Conservation (phyloP, 2,888 invertebrate genomes). For the Protonemura montana region DNA sequence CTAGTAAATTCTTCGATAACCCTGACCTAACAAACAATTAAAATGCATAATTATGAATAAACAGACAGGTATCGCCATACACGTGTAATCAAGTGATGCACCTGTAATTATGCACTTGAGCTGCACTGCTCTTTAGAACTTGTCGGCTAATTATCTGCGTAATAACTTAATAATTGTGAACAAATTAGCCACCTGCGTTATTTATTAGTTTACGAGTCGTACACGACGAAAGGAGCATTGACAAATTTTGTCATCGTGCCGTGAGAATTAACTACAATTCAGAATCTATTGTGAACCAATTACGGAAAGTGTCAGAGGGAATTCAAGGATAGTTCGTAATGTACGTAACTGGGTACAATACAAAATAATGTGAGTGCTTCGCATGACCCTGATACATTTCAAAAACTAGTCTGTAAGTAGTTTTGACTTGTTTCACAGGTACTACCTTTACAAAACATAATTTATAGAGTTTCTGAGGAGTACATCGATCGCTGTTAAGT, state of each 20-base stretch:
- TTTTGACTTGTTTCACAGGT: too few species aligned
- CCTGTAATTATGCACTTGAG: background rate
- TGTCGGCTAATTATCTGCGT: slow-evolving; percentile 26
- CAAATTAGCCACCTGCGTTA: background rate
- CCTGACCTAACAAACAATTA: background rate
- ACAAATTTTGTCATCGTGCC: background rate
- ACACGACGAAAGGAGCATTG: background rate
- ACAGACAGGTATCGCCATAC: background rate
- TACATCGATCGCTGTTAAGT: too few species aligned
- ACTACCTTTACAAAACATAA: too few species aligned
- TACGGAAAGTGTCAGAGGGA: background rate
- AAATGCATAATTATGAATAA: background rate
- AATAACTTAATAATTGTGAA: slow-evolving; percentile 17
- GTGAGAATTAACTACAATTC: slow-evolving; percentile 12
- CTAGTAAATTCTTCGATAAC: background rate
- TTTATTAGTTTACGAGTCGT: background rate
- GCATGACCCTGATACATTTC: background rate
- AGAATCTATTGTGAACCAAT: background rate
- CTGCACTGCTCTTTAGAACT: background rate
- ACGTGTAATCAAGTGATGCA: background rate
- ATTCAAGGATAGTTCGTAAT: background rate
- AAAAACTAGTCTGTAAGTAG: background rate
- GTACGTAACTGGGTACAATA: background rate
- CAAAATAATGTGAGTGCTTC: background rate
- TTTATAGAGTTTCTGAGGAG: too few species aligned